Evolutionary conservation across 2,113 vertebrate species (phyloP).

Genomic region (Cynopterus brachyotis): DNA sequence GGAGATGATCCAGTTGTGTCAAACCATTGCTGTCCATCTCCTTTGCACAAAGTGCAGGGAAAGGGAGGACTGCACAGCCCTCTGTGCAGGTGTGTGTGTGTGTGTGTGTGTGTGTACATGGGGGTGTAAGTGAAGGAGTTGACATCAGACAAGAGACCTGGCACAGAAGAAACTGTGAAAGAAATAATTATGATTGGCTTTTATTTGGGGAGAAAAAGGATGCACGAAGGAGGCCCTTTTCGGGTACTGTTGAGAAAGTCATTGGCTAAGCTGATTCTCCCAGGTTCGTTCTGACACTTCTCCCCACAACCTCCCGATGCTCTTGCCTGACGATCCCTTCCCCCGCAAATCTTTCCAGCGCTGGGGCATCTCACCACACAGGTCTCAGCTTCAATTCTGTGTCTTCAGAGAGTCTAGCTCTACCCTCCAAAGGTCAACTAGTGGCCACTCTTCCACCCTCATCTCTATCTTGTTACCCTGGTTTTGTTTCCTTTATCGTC

Average conservation of each 20-base stretch:
- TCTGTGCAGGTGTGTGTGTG: slow-evolving; percentile 30
- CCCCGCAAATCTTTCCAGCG: neutral
- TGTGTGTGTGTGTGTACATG: no score
- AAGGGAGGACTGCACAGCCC: slow-evolving; percentile 60
- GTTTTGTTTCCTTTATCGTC: neutral
- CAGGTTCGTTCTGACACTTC: neutral
- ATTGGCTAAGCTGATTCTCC: neutral
- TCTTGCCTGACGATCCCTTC: neutral
- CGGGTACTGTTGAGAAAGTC: slow-evolving; percentile 31
- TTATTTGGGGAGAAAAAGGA: neutral
- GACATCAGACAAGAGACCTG: neutral
- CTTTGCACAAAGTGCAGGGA: slow-evolving; percentile 72
- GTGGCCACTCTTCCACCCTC: no score
- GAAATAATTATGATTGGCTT: neutral
- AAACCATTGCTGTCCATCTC: slow-evolving; percentile 83
- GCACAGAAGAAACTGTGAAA: neutral
- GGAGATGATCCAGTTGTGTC: slow-evolving; percentile 86
- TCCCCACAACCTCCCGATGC: neutral
- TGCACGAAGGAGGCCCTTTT: neutral
- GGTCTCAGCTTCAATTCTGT: neutral
- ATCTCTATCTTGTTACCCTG: neutral
- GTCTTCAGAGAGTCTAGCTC: neutral
- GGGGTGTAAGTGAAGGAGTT: neutral
- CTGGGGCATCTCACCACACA: accelerated
- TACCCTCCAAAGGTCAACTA: neutral